Evolutionary conservation across 92 coral and sea anemone genomes (phyloP).

Genomic region (Parazoanthus atlanticus): DNA sequence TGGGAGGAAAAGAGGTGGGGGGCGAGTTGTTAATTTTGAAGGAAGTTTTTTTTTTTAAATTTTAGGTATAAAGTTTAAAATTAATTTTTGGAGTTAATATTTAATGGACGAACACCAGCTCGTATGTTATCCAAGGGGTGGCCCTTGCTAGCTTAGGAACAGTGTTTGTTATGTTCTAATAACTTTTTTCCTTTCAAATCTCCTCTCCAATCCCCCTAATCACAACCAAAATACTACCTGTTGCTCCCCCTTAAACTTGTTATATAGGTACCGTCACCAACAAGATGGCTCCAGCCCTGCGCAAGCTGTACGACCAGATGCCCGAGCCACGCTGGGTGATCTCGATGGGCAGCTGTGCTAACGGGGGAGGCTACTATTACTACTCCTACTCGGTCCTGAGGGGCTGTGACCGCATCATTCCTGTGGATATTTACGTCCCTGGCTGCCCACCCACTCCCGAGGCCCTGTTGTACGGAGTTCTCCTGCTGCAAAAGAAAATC

Average conservation of each 20-base stretch:
- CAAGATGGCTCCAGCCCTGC: constrained; percentile 99
- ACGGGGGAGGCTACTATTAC: constrained; percentile 98
- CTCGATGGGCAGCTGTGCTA: constrained; percentile 99
- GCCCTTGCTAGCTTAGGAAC: too few relatives aligned
- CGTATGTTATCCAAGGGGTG: too few relatives aligned
- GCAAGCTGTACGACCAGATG: constrained; percentile 99
- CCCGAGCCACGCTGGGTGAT: constrained; percentile 99
- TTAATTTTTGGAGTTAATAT: too few relatives aligned
- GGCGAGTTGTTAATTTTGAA: too few relatives aligned
- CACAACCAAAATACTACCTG: too few relatives aligned
- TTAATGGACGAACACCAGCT: too few relatives aligned
- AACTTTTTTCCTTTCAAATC: too few relatives aligned
- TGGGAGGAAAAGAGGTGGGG: too few relatives aligned
- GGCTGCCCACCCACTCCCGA: constrained; percentile 62
- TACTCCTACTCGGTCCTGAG: constrained; percentile 96
- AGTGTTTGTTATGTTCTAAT: too few relatives aligned
- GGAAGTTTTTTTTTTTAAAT: too few relatives aligned
- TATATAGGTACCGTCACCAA: constrained; percentile 98
- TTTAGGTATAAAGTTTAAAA: too few relatives aligned
- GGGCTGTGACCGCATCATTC: constrained; percentile 95
- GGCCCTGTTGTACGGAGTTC: constrained; percentile 3
- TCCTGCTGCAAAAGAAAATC: constrained; percentile 20
- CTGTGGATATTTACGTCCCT: constrained; percentile 97
- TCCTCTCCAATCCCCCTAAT: too few relatives aligned
- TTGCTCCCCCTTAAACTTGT: constrained; percentile 18